Percentiles rank a stretch among this genome's conserved stretches.
Conservation (phyloP, 2,888 invertebrate species). For the Carabus problematicus region DNA sequence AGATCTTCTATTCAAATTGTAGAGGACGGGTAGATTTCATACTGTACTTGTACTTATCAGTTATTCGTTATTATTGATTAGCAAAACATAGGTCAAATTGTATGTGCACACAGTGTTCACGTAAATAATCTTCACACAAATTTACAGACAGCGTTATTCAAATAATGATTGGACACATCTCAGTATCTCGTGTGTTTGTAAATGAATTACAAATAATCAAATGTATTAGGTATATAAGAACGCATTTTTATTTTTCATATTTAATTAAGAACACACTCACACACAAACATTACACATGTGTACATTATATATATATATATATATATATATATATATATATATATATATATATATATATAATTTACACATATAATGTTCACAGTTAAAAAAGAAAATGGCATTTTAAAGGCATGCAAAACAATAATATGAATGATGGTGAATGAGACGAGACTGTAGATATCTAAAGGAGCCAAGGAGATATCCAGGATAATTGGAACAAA, state of each 20-base stretch:
- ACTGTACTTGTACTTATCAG: constrained; percentile 17
- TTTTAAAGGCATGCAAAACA: neutral
- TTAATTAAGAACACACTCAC: too few relatives aligned
- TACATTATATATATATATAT: too few relatives aligned
- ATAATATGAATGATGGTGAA: neutral
- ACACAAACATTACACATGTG: too few relatives aligned
- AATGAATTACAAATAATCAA: constrained; percentile 19
- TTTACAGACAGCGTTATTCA: constrained; percentile 29
- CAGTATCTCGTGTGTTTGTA: constrained; percentile 20
- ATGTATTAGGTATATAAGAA: too few relatives aligned
- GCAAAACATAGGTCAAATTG: constrained; percentile 9
- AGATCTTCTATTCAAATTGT: constrained; percentile 20
- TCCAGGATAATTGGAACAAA: constrained; percentile 28
- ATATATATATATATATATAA: too few relatives aligned
- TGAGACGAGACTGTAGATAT: too few relatives aligned
- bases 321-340: too few relatives aligned
- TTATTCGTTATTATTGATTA: constrained; percentile 13
- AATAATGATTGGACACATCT: constrained; percentile 32
- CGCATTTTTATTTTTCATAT: too few relatives aligned
- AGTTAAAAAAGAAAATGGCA: constrained; percentile 1
- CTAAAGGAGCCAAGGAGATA: too few relatives aligned
- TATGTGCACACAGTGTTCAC: neutral
- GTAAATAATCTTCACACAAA: constrained; percentile 18
- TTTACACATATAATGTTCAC: neutral
- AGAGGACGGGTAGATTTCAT: constrained; percentile 35